Percentiles rank a stretch among this genome's conserved stretches.
Conservation (phyloP, 2,113 vertebrate genomes). For the Alethe castanea region DNA sequence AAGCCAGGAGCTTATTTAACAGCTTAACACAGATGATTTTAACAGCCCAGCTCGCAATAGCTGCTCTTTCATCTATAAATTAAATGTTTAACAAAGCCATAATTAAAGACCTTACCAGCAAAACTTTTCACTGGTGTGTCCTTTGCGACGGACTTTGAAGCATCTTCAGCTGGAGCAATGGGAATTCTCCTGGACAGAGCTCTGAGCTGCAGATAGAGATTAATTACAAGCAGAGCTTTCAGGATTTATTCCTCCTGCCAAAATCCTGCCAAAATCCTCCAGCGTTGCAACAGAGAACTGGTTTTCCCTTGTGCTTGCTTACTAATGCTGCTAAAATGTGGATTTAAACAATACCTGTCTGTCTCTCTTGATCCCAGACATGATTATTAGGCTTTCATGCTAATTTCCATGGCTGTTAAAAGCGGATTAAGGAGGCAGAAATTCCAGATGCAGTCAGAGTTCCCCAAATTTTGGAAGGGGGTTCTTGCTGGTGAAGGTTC, state of each 20-base stretch:
- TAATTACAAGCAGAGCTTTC: conserved; percentile 58
- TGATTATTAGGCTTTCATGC: neutral
- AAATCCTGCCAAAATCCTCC: conserved; percentile 47
- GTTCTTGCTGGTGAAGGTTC: neutral
- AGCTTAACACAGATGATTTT: conserved; percentile 18
- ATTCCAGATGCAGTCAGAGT: neutral
- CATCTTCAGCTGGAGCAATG: conserved; percentile 55
- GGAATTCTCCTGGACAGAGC: conserved; percentile 63
- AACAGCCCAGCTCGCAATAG: conserved; percentile 27
- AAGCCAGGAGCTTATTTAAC: conserved; percentile 5
- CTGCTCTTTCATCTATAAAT: conserved; percentile 63
- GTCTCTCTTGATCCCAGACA: conserved; percentile 30
- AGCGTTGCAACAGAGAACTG: neutral
- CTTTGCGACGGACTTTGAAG: conserved; percentile 53
- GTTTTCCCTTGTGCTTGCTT: conserved; percentile 50
- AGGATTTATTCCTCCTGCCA: conserved; percentile 48
- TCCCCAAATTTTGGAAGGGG: neutral
- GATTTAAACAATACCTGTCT: conserved; percentile 43
- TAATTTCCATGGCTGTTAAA: neutral
- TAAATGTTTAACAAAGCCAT: conserved; percentile 58
- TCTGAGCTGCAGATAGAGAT: conserved; percentile 21
- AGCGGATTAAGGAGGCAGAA: neutral
- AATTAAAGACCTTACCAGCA: conserved; percentile 58
- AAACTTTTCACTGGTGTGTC: conserved; percentile 39
- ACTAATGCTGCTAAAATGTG: conserved; percentile 44